phyloP scores from a whole-genome alignment of 2,888 invertebrate species.

The Latrodectus hesperus region DNA sequence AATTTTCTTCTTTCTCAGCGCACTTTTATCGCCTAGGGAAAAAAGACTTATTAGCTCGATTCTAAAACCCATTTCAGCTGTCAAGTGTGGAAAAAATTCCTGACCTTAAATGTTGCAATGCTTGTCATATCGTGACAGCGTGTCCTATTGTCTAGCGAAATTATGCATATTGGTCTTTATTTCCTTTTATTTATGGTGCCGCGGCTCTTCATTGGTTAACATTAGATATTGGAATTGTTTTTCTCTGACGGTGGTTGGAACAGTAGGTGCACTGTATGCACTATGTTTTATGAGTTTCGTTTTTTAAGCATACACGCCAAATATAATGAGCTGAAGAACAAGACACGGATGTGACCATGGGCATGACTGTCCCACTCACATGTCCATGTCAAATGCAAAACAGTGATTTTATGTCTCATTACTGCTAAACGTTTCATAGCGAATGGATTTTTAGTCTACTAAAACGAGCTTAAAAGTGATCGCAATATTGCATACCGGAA shows the following conservation, averaged over 20 bases:
- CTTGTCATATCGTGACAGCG: constrained; percentile 61
- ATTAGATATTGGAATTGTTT: constrained; percentile 54
- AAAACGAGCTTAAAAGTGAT: too few relatives aligned
- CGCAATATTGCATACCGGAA: too few relatives aligned
- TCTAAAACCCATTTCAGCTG: constrained; percentile 41
- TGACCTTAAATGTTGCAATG: constrained; percentile 60
- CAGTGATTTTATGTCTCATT: too few relatives aligned
- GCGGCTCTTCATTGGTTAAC: constrained; percentile 47
- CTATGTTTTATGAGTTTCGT: constrained; percentile 38
- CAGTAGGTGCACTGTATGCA: constrained; percentile 45
- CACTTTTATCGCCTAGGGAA: constrained; percentile 56
- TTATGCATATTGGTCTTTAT: constrained; percentile 64
- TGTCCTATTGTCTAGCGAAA: constrained; percentile 59
- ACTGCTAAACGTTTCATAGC: too few relatives aligned
- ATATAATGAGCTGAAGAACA: constrained; percentile 34
- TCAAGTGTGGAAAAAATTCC: constrained; percentile 56
- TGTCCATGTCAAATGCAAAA: too few relatives aligned
- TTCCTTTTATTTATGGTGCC: constrained; percentile 59
- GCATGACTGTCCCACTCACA: constrained; percentile 13
- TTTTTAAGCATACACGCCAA: constrained; percentile 47
- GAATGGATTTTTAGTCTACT: too few relatives aligned
- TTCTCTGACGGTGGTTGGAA: constrained; percentile 37
- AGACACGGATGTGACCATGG: constrained; percentile 55
- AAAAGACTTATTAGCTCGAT: constrained; percentile 62
- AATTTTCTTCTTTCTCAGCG: constrained; percentile 49